Percentiles rank a stretch among this genome's conserved stretches.
Evolutionary conservation across 2,797 vertebrate species (phyloP).

Genomic region (Enteromius mattozi): DNA sequence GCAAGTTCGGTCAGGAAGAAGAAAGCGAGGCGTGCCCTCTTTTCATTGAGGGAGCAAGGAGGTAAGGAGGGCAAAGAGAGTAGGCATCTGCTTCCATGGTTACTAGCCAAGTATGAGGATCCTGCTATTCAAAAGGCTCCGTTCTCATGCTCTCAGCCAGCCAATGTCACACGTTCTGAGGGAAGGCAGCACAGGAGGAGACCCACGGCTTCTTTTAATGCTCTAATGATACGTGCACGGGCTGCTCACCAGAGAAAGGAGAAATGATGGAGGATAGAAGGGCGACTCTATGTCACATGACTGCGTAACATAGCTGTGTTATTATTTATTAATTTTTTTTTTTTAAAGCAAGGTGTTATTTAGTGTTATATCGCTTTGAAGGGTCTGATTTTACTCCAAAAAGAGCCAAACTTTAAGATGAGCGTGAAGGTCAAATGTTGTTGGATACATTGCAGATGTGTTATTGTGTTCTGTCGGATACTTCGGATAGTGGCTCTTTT

Average conservation of each 20-base stretch:
- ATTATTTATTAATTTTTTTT: slow-evolving; percentile 53
- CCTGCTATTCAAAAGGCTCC: slow-evolving; percentile 91
- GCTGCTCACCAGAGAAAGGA: slow-evolving; percentile 47
- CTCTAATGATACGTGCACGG: slow-evolving; percentile 80
- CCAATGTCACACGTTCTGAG: slow-evolving; percentile 92
- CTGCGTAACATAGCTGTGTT: slow-evolving; percentile 73
- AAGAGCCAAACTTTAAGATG: neutral
- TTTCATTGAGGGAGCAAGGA: slow-evolving; percentile 95
- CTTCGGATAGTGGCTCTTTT: neutral
- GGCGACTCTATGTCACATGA: slow-evolving; percentile 84
- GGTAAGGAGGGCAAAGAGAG: slow-evolving; percentile 95
- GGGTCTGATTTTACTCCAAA: neutral
- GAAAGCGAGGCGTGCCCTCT: slow-evolving; percentile 89
- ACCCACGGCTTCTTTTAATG: slow-evolving; percentile 89
- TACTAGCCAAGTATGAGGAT: slow-evolving; percentile 96
- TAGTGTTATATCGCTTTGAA: neutral
- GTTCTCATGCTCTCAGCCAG: slow-evolving; percentile 97
- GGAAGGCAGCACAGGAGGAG: slow-evolving; percentile 83
- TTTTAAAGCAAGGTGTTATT: slow-evolving; percentile 68
- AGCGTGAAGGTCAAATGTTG: slow-evolving; percentile 7
- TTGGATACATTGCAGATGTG: neutral
- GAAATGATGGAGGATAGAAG: slow-evolving; percentile 62
- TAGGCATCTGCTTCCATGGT: slow-evolving; percentile 99
- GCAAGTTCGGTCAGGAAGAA: slow-evolving; percentile 94
- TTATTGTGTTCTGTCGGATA: neutral